These are phyloP conservation scores for Drosophila ficusphila DNA, from an alignment of 1,140 invertebrate species.

Conservation along the genomic window DNA sequence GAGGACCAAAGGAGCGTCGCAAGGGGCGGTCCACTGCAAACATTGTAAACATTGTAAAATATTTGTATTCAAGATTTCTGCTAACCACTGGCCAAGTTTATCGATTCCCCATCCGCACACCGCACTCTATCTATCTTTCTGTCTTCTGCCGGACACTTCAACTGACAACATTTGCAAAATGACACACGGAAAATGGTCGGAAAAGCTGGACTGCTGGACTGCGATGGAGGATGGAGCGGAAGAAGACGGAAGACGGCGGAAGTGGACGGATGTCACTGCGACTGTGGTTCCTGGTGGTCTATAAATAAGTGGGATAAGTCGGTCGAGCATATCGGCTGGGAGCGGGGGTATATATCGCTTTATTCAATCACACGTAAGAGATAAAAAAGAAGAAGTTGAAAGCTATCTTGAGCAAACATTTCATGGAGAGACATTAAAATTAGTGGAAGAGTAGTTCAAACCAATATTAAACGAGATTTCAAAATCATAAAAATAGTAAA, in stretches of 20 bases:
- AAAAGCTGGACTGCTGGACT: conserved; percentile 26
- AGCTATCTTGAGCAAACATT: too few species aligned
- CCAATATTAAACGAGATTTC: too few species aligned
- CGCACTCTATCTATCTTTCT: conserved; percentile 8
- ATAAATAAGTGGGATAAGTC: conserved; percentile 14
- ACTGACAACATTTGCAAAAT: conserved; percentile 75
- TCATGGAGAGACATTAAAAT: too few species aligned
- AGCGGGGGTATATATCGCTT: not conserved
- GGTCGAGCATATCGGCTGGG: conserved; percentile 1
- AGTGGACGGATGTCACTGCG: conserved; percentile 23
- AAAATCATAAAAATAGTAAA: not conserved
- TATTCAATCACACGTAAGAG: not conserved
- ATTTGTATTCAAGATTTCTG: conserved; percentile 70
- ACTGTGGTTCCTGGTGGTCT: conserved; percentile 19
- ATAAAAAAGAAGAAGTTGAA: too few species aligned
- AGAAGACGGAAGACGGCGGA: not conserved
- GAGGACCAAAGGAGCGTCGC: not conserved
- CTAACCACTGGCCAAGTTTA: conserved; percentile 70
- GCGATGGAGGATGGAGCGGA: conserved; percentile 23
- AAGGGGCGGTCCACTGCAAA: conserved; percentile 33
- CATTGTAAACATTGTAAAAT: conserved; percentile 80
- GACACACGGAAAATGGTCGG: conserved; percentile 57
- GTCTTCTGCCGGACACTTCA: conserved; percentile 50
- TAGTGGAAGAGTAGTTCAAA: too few species aligned
- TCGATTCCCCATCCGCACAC: conserved; percentile 55